phyloP scores from a whole-genome alignment of 2,888 invertebrate species.

The Cerastoderma edule region DNA sequence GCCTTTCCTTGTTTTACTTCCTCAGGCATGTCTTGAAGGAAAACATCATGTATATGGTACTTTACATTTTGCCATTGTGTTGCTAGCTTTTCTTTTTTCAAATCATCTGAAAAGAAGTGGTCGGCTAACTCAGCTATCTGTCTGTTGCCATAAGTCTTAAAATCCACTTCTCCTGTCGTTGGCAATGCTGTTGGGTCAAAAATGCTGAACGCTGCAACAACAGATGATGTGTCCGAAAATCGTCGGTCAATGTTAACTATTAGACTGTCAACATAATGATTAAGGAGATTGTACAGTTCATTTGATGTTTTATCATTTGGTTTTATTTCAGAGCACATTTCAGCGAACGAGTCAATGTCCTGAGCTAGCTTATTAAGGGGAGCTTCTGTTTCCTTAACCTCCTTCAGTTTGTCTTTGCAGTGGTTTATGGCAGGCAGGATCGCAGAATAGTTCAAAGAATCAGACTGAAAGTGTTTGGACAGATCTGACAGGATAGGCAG shows the following conservation, averaged over 20 bases:
- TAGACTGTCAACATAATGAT: conserved; percentile 30
- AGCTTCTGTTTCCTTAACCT: conserved; percentile 13
- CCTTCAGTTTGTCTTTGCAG: conserved; percentile 29
- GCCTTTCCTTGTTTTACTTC: not conserved
- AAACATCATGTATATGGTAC: conserved; percentile 24
- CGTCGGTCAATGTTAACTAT: conserved; percentile 33
- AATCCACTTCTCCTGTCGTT: conserved; percentile 12
- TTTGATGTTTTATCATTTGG: conserved; percentile 12
- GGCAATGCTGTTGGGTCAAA: conserved; percentile 42
- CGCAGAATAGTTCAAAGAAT: conserved; percentile 34
- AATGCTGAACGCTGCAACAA: conserved; percentile 30
- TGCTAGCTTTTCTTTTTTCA: conserved; percentile 19
- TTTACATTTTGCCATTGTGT: conserved; percentile 39
- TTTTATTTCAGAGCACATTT: conserved; percentile 39
- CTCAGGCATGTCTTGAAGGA: conserved; percentile 18
- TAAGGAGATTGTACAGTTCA: conserved; percentile 26
- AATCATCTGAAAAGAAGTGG: conserved; percentile 28
- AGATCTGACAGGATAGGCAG: conserved; percentile 36
- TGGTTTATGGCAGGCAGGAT: conserved; percentile 33
- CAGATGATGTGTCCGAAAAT: conserved; percentile 24
- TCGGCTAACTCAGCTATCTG: conserved; percentile 18
- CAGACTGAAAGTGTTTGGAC: conserved; percentile 42
- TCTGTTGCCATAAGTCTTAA: conserved; percentile 31
- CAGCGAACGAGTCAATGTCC: conserved; percentile 41
- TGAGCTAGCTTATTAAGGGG: conserved; percentile 23